phyloP scores from a whole-genome alignment of 2,113 vertebrate species.

The Poeciliopsis prolifica region DNA sequence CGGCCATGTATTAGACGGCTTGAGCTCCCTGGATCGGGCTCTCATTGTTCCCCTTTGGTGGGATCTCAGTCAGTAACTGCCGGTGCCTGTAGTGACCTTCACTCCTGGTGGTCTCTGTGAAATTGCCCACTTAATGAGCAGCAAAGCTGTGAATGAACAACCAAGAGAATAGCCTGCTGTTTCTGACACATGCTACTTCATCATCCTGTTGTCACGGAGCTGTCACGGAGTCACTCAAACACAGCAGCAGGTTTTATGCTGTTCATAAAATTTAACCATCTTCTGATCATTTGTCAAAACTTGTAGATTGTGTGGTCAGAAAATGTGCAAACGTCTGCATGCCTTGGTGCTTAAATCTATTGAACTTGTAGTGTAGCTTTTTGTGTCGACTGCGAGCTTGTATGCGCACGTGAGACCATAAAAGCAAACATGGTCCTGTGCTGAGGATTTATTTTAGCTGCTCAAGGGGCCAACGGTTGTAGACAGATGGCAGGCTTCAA shows the following conservation, averaged over 20 bases:
- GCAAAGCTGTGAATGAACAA: slow-evolving; percentile 12
- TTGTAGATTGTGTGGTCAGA: slow-evolving; percentile 13
- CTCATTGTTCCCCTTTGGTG: slow-evolving; percentile 50
- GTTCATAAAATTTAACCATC: slow-evolving; percentile 26
- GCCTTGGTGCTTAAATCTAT: background rate
- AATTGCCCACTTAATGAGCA: slow-evolving; percentile 34
- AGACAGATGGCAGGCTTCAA: slow-evolving; percentile 63
- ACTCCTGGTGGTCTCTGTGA: slow-evolving; percentile 56
- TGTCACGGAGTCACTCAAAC: slow-evolving; percentile 39
- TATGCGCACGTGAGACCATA: background rate
- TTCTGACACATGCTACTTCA: slow-evolving; percentile 26
- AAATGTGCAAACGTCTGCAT: slow-evolving; percentile 18
- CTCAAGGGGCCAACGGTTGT: slow-evolving; percentile 43
- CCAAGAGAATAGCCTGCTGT: slow-evolving; percentile 16
- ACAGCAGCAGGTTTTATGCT: slow-evolving; percentile 35
- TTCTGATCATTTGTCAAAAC: slow-evolving; percentile 4
- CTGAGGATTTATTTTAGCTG: background rate
- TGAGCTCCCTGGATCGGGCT: slow-evolving; percentile 16
- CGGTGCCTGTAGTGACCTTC: slow-evolving; percentile 28
- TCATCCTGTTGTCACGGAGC: slow-evolving; percentile 43
- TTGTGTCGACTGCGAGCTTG: background rate
- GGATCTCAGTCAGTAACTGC: slow-evolving; percentile 42
- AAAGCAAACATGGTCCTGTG: background rate
- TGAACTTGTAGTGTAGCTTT: too few relatives aligned
- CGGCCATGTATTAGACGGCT: slow-evolving; percentile 25